phyloP scores from a whole-genome alignment of 2,113 vertebrate species.

The Pterocles burchelli region DNA sequence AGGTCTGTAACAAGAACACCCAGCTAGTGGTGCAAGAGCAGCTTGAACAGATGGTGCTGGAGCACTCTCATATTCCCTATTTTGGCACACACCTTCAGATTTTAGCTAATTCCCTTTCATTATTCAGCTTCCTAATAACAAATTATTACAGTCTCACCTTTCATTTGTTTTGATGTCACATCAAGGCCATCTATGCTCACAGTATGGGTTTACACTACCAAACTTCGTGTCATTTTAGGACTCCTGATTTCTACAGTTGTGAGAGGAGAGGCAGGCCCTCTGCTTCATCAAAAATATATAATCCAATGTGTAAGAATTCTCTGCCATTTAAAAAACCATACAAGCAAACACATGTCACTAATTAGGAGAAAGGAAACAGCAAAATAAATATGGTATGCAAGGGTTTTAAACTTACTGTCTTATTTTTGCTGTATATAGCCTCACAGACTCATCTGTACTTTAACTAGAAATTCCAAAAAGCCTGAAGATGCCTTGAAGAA shows the following conservation, averaged over 20 bases:
- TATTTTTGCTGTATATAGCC: not conserved
- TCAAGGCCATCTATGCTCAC: not conserved
- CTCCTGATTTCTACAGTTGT: not conserved
- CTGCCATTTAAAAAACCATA: not conserved
- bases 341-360: not conserved
- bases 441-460: not conserved
- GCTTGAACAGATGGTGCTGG: not conserved
- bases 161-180: not conserved
- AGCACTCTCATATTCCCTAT: not conserved
- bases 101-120: not conserved
- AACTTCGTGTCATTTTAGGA: not conserved
- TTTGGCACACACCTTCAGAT: not conserved
- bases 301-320: not conserved
- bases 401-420: not conserved
- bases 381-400: not conserved
- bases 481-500: not conserved
- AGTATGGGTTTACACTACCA: not conserved
- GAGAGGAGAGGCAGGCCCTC: not conserved
- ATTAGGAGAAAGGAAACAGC: not conserved
- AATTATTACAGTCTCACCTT: not conserved
- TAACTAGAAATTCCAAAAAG: not conserved
- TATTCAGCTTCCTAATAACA: not conserved
- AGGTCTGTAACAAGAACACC: not conserved
- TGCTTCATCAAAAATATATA: not conserved
- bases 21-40: not conserved